phyloP scores from a whole-genome alignment of 64 coral and sea anemone species.

The Stylophora pistillata region DNA sequence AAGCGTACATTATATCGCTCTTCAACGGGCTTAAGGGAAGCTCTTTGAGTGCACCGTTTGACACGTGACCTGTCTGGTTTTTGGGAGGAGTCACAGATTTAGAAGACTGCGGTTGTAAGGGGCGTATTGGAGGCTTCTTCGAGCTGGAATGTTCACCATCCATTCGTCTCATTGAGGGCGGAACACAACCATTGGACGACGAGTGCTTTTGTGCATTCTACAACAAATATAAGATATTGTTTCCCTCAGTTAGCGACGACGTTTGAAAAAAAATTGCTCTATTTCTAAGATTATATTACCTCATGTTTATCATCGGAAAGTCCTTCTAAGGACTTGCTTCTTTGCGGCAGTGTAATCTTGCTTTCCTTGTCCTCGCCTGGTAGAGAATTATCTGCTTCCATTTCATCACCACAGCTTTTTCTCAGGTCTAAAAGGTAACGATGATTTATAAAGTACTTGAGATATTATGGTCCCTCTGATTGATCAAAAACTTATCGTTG shows the following conservation, averaged over 20 bases:
- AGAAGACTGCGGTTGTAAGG: neutral
- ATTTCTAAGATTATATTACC: neutral
- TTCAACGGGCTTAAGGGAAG: constrained; percentile 9
- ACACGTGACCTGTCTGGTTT: neutral
- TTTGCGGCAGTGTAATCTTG: neutral
- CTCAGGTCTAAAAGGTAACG: neutral
- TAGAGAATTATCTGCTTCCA: constrained; percentile 7
- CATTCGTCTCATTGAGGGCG: neutral
- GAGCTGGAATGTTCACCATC: neutral
- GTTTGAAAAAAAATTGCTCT: too few relatives aligned
- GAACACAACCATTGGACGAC: neutral
- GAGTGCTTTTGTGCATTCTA: neutral
- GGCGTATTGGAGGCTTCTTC: neutral
- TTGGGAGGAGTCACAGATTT: neutral
- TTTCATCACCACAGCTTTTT: constrained; percentile 16
- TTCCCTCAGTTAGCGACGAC: too few relatives aligned
- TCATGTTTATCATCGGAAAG: neutral
- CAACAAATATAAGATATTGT: neutral
- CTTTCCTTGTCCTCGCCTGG: neutral
- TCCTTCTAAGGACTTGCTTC: constrained; percentile 21
- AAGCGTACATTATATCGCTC: constrained; percentile 7
- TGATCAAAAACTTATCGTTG: too few relatives aligned
- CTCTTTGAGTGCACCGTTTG: neutral
- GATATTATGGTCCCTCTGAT: neutral
- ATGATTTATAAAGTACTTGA: neutral